Conservation (phyloP, 2,888 invertebrate species). For the Marasmarcha lunaedactyla region DNA sequence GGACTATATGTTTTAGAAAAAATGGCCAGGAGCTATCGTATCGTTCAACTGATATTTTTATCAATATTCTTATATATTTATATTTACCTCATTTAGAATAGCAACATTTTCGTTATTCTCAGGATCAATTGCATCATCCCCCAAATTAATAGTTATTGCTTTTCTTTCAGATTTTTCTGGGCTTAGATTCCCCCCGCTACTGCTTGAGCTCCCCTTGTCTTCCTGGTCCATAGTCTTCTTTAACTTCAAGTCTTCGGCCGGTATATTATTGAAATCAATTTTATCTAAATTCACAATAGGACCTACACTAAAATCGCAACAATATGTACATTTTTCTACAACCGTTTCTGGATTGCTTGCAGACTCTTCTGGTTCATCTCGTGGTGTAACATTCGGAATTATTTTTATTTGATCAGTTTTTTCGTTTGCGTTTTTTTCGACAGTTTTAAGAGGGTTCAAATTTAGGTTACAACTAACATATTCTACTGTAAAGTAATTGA, state of each 20-base stretch:
- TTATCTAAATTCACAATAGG: constrained; percentile 14
- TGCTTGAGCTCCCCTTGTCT: too few relatives aligned
- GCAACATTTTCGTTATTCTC: too few relatives aligned
- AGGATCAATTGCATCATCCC: too few relatives aligned
- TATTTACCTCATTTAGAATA: too few relatives aligned
- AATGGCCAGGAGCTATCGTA: too few relatives aligned
- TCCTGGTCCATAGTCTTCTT: constrained; percentile 24
- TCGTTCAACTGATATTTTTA: too few relatives aligned
- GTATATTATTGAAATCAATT: constrained; percentile 12
- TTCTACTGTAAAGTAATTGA: constrained; percentile 48
- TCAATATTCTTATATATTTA: too few relatives aligned
- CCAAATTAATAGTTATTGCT: too few relatives aligned
- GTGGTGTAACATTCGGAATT: constrained; percentile 13
- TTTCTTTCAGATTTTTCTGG: too few relatives aligned
- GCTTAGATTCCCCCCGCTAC: too few relatives aligned
- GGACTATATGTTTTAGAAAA: too few relatives aligned
- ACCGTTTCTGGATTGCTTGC: constrained; percentile 13
- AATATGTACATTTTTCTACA: constrained; percentile 32
- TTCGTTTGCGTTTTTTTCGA: constrained; percentile 5
- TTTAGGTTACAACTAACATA: constrained; percentile 23
- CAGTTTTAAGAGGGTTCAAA: not conserved
- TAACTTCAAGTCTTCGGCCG: constrained; percentile 26
- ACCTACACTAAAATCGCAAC: constrained; percentile 24
- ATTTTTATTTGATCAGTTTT: constrained; percentile 12
- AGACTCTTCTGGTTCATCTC: constrained; percentile 16